Evolutionary conservation across 1,140 invertebrate species (phyloP).

Genomic region (Sycophaga agraensis): DNA sequence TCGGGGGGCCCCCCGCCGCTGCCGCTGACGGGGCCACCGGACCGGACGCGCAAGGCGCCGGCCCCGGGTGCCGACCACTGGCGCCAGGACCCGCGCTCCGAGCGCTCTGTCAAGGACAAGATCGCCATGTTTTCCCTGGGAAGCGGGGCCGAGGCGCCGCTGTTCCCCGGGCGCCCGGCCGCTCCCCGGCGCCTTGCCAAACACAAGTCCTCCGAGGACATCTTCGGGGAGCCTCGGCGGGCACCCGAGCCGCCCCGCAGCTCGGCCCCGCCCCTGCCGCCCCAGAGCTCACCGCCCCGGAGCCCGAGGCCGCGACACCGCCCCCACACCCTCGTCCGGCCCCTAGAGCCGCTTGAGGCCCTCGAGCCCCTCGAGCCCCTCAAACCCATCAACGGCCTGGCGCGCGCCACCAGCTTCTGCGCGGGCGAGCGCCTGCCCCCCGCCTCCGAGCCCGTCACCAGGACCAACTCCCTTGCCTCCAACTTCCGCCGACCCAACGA

Average conservation of each 20-base stretch:
- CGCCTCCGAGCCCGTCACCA: conserved; percentile 40
- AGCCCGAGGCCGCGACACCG: too few relatives aligned
- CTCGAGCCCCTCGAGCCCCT: neutral
- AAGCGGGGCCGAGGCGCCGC: conserved; percentile 42
- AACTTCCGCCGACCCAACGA: conserved; percentile 47
- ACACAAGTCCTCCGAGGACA: conserved; percentile 61
- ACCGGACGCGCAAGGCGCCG: conserved; percentile 26
- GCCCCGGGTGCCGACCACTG: conserved; percentile 42
- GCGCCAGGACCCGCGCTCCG: conserved; percentile 73
- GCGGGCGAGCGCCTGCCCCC: conserved; percentile 10
- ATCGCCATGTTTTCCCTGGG: conserved; percentile 81
- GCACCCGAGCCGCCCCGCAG: conserved; percentile 41
- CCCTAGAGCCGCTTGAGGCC: too few relatives aligned
- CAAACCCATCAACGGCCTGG: conserved; percentile 33
- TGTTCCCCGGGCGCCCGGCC: conserved; percentile 36
- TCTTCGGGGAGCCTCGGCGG: conserved; percentile 47
- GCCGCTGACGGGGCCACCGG: conserved; percentile 50
- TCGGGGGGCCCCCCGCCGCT: conserved; percentile 52
- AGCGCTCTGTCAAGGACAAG: conserved; percentile 79
- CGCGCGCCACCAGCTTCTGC: conserved; percentile 59
- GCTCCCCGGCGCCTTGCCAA: conserved; percentile 39
- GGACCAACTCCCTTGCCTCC: conserved; percentile 53
- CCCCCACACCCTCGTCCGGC: too few relatives aligned
- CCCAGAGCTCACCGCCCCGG: conserved; percentile 32
- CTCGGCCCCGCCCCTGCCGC: conserved; percentile 39